A percentile compares a stretch with the other conserved stretches of the same genome.
Conservation (phyloP, 2,797 vertebrate genomes). For the Bufotes viridis region DNA sequence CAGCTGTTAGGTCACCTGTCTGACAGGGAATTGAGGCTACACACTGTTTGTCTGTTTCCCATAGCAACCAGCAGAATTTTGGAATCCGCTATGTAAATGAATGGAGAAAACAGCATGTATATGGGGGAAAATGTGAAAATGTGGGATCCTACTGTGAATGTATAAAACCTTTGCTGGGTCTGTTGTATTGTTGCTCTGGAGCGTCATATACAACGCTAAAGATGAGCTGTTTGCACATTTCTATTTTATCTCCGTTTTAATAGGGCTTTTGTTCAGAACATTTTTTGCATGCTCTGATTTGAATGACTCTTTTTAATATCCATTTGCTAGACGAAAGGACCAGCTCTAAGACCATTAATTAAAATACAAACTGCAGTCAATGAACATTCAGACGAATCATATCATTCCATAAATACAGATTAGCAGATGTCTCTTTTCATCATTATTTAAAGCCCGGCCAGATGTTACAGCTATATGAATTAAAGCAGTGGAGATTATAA, state of each 20-base stretch:
- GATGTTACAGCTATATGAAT: slow-evolving; percentile 47
- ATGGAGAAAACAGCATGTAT: not conserved
- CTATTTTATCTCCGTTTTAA: slow-evolving; percentile 19
- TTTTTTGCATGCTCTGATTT: slow-evolving; percentile 21
- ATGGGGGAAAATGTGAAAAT: not conserved
- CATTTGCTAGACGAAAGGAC: slow-evolving; percentile 45
- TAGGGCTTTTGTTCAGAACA: not conserved
- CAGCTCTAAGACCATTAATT: slow-evolving; percentile 50
- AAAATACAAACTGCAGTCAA: slow-evolving; percentile 39
- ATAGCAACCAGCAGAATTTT: too few species aligned
- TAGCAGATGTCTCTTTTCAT: slow-evolving; percentile 34
- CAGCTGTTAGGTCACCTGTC: too few species aligned
- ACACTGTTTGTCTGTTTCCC: too few species aligned
- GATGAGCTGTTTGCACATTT: not conserved
- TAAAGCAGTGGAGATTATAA: slow-evolving; percentile 31
- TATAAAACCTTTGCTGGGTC: not conserved
- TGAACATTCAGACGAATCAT: slow-evolving; percentile 54
- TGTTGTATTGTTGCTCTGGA: not conserved
- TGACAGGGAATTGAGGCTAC: too few species aligned
- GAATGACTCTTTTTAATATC: slow-evolving; percentile 55
- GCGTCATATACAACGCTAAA: not conserved
- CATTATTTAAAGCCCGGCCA: slow-evolving; percentile 47
- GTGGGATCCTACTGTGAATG: not conserved
- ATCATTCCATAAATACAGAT: slow-evolving; percentile 60
- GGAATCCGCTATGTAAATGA: not conserved